Conservation (phyloP, 2,113 vertebrate genomes). For the Monarcha castaneiventris region DNA sequence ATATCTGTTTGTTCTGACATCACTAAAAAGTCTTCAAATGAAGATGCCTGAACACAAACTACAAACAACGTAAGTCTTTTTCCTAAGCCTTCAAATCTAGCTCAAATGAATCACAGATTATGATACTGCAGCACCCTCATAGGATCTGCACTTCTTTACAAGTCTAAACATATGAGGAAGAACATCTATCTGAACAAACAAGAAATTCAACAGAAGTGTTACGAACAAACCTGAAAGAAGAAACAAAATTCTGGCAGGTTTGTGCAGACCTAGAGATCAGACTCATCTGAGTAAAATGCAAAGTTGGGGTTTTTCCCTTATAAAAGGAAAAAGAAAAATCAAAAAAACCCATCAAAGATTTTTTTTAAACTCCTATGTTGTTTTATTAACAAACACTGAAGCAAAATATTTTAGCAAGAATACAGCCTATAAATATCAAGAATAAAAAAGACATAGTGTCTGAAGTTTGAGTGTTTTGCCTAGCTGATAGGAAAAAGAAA, state of each 20-base stretch:
- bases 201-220: neutral
- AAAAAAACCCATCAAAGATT: neutral
- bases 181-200: neutral
- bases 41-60: neutral
- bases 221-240: neutral
- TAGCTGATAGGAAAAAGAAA: conserved; percentile 44
- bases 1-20: neutral
- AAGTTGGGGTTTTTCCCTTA: neutral
- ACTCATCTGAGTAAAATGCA: neutral
- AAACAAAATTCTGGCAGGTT: neutral
- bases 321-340: neutral
- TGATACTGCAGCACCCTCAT: neutral
- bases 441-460: neutral
- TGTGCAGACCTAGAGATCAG: neutral
- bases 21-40: neutral
- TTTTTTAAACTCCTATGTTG: neutral
- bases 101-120: neutral
- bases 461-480: neutral
- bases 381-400: neutral
- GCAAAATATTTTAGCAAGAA: neutral
- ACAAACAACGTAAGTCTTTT: neutral
- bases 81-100: neutral
- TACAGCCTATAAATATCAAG: neutral
- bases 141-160: neutral
- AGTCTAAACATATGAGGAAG: neutral